These are phyloP conservation scores for Spilosoma lubricipeda DNA, from an alignment of 2,888 invertebrate genomes.

Conservation along the genomic window DNA sequence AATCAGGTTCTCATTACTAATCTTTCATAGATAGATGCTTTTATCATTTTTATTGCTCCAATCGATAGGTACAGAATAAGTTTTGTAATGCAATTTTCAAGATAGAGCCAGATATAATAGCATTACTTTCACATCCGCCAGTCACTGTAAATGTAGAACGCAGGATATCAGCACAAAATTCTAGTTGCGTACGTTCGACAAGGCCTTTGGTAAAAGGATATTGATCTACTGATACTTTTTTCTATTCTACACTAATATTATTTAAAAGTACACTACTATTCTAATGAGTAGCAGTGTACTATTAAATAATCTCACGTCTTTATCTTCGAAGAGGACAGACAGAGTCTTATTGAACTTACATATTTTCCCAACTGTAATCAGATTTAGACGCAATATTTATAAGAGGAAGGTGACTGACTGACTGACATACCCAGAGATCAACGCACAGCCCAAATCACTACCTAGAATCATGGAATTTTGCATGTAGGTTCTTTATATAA, in stretches of 20 bases:
- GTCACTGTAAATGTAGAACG: conserved; percentile 7
- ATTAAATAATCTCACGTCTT: too few species aligned
- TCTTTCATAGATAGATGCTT: not conserved
- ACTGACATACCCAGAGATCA: too few species aligned
- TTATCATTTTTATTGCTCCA: not conserved
- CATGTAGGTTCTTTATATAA: too few species aligned
- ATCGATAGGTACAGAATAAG: not conserved
- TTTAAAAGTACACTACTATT: not conserved
- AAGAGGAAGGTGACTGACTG: too few species aligned
- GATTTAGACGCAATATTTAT: too few species aligned
- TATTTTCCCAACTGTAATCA: not conserved
- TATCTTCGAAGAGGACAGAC: not conserved
- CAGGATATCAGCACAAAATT: conserved; percentile 10
- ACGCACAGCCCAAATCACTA: too few species aligned
- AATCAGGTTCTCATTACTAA: not conserved
- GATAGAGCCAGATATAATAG: conserved; percentile 10
- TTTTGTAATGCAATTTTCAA: conserved; percentile 12
- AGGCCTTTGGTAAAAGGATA: conserved; percentile 4
- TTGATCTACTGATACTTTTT: not conserved
- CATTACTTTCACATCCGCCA: conserved; percentile 18
- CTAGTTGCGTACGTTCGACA: conserved; percentile 3
- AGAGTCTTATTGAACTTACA: not conserved
- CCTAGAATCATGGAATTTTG: too few species aligned
- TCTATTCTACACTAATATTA: not conserved
- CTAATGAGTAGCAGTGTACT: too few species aligned